Base-by-base conservation (phyloP, 2,797 vertebrate genomes). In the Tympanoctomys barrerae region DNA sequence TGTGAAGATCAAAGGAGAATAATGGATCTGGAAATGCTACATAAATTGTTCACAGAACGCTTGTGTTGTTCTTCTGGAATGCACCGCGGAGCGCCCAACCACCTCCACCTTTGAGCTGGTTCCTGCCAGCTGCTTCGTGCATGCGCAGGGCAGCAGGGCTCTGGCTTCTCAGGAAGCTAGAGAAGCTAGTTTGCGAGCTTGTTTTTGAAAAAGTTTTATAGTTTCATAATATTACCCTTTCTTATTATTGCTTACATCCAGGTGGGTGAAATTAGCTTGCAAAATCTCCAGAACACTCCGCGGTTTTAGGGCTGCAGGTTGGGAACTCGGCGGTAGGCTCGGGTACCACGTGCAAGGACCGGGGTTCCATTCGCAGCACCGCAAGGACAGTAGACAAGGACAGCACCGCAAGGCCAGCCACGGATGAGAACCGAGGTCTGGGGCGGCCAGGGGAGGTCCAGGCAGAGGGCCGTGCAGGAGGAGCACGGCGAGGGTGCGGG, bases 1-100 rank as follows among this genome's bases (percentile, higher is more conserved):
- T 62, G 11, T 1, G 73, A 78, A 87, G 92, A 94, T 93, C 97
- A 94, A 83, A 96, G 94, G 79, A 95, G 78, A 94, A 49, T 31
- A 77, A 3, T 36, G 88, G 57, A 2, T 62, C 22, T 77, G 86
- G 82, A 93, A 90, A 79, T 54, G 88, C 81, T n/a, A 18, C 10
- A 0, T 42, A 33, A 85, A 64, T 71, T n/a, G 62, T 57, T 61
- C 0, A 0, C 49, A 0, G 7, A 0, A 22, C 39, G 3, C 64
- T 13, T 3, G 0, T 26, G 59, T 7, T 49, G 68, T 91, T 73
- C 16, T 84, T 80, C 52, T 89, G 52, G 70, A 75, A 46, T 70
- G 64, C 73, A n/a, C 36, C 1, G 7, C 70, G 83, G 52, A 12
- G 39, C 42, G 2, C 73, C 10, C 92, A 54, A 81, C 94, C 83